phyloP scores from a whole-genome alignment of 2,113 vertebrate species.

The Leptobrachium ailaonicum region DNA sequence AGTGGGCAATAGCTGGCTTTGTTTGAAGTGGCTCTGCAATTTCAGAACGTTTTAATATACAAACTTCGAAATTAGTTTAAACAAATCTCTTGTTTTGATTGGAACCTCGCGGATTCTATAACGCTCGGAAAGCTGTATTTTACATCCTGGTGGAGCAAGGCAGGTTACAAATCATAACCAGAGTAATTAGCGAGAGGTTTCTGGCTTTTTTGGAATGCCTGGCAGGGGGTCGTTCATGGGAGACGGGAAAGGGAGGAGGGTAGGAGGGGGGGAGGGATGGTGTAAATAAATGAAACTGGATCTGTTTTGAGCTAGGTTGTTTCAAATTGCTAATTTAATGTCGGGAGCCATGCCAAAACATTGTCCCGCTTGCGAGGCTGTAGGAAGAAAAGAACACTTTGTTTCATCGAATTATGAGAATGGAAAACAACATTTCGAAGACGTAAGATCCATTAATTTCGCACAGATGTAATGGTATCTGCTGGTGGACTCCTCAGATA shows the following conservation, averaged over 20 bases:
- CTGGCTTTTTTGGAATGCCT: constrained; percentile 49
- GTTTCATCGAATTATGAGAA: constrained; percentile 13
- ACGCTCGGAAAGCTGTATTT: constrained; percentile 55
- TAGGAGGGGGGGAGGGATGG: too few species aligned
- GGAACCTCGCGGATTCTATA: constrained; percentile 50
- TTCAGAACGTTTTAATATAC: constrained; percentile 42
- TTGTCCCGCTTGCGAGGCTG: constrained; percentile 7
- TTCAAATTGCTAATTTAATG: constrained; percentile 33
- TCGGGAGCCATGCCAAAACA: constrained; percentile 39
- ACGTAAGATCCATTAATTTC: background rate
- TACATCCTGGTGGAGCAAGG: constrained; percentile 54
- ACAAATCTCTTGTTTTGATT: constrained; percentile 59
- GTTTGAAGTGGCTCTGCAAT: constrained; percentile 53
- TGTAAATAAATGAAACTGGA: background rate
- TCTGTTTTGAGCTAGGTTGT: constrained; percentile 17
- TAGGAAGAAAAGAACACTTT: background rate
- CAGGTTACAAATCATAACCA: constrained; percentile 62
- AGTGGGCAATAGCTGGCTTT: constrained; percentile 41
- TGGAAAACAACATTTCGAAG: constrained; percentile 2
- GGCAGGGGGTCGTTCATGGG: background rate
- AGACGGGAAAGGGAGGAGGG: fast-evolving
- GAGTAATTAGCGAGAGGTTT: constrained; percentile 59
- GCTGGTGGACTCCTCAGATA: too few species aligned
- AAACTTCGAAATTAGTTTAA: constrained; percentile 52
- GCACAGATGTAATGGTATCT: too few species aligned